Base-by-base conservation (phyloP, 2,113 vertebrate genomes). In the Eudyptes chrysolophus region DNA sequence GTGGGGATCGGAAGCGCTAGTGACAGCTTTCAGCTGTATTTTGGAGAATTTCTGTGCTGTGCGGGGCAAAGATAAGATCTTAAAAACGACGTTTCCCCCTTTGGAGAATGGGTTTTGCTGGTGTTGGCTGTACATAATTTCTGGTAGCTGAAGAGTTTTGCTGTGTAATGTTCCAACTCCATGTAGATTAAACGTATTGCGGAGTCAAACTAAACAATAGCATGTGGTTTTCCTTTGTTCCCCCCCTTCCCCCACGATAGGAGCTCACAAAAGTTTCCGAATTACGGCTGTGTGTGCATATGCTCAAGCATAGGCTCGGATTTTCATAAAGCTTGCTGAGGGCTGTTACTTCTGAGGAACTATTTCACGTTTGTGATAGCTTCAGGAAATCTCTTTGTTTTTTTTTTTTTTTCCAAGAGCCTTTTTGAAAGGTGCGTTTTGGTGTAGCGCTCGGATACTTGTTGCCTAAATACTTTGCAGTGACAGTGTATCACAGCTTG, bases 161-260 rank as follows among this genome's bases (percentile, higher is more conserved):
- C 90, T 65, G 70, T 4, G 57, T 72, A 79, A 83, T 25, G 79
- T 92, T 96, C 88, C 90, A 90, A 6, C 75, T 64, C 70, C 70
- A n/a, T 12, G 81, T 54, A 92, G 87, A 75, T 95, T 34, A 84
- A 86, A 51, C 2, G 12, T 42, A 10, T 86, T 61, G 84, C 0
- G 0, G 92, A 86, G 80, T 92, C 71, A 55, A 90, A n/a, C 88
- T 55, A 48, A 87, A 94, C 94, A 93, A 90, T 38, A 76, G 75
- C 48, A 4, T 92, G 95, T 40, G 94, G 75, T 90, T 94, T 94
- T 60, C 87, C 84, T 94, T 84, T 90, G 61, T 92, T 92, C 78
- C 22, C 36, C 71, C 22, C 11, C 26, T 5, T 42, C 64, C 58
- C 40, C 87, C 52, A 30, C 9, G 30, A 46, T 26, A 51, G 86